phyloP scores from a whole-genome alignment of 92 coral and sea anemone species.

The Heteractis magnifica region DNA sequence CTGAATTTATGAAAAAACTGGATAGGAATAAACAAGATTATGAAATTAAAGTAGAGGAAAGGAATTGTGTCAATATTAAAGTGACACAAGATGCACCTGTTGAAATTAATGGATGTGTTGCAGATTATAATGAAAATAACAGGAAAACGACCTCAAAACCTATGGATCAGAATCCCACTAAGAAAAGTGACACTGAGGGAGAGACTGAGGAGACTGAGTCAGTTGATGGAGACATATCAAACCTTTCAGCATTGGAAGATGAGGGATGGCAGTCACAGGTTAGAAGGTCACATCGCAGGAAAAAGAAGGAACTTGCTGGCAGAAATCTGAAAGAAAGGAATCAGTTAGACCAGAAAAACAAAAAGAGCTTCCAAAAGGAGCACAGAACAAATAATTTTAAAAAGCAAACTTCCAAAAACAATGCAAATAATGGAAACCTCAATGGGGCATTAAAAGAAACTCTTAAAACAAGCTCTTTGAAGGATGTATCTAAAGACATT shows the following conservation, averaged over 20 bases:
- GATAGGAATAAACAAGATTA: background rate
- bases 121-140: background rate
- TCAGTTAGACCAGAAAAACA: conserved; percentile 19
- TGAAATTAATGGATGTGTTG: background rate
- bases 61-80: background rate
- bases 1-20: background rate
- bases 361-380: conserved; percentile 17
- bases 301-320: conserved; percentile 58
- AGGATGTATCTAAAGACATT: conserved; percentile 35
- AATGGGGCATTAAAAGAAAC: background rate
- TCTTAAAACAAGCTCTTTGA: background rate
- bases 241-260: conserved; percentile 61
- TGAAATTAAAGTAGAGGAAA: background rate
- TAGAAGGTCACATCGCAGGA: conserved; percentile 59
- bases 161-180: background rate
- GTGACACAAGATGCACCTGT: background rate
- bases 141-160: background rate
- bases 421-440: background rate
- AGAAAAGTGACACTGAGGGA: conserved; percentile 18
- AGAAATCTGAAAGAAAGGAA: conserved; percentile 29
- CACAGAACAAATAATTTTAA: conserved; percentile 7
- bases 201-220: conserved; percentile 50
- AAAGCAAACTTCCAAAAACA: conserved; percentile 19
- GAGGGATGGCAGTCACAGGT: conserved; percentile 87
- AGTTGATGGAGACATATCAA: conserved; percentile 59